Percentiles rank a stretch among this genome's conserved stretches.
These are phyloP conservation scores for Calliopsis andreniformis DNA, from an alignment of 1,140 invertebrate genomes.

Conservation along the genomic window DNA sequence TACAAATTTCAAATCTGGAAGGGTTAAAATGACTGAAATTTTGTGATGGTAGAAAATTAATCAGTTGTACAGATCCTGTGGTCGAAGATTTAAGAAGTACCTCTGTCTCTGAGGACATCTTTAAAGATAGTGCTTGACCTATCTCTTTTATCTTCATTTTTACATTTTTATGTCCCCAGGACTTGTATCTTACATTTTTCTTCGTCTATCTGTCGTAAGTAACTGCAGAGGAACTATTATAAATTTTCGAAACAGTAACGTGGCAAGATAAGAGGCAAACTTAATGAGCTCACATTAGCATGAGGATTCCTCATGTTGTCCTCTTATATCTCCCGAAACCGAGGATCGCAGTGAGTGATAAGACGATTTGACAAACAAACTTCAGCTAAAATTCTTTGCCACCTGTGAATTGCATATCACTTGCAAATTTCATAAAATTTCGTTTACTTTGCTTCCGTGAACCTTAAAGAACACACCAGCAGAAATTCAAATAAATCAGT, in stretches of 20 bases:
- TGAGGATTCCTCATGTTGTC: constrained; percentile 49
- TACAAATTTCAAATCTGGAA: too few species aligned
- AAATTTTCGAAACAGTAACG: constrained; percentile 60
- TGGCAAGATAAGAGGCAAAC: constrained; percentile 63
- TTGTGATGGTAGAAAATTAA: too few species aligned
- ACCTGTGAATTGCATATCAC: neutral
- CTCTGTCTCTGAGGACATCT: too few species aligned
- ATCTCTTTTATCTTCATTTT: neutral
- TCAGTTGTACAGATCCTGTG: too few species aligned
- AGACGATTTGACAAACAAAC: constrained; percentile 61
- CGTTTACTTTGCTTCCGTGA: neutral
- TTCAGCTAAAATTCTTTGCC: neutral
- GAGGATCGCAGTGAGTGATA: constrained; percentile 67
- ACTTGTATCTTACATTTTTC: neutral
- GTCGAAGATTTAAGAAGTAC: too few species aligned
- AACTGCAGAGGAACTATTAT: constrained; percentile 55
- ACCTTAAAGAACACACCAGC: neutral
- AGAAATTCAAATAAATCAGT: neutral
- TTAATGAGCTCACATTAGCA: constrained; percentile 69
- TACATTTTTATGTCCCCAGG: neutral
- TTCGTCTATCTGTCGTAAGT: constrained; percentile 2
- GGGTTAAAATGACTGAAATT: too few species aligned
- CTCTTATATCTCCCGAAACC: neutral
- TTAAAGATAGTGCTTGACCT: constrained; percentile 13
- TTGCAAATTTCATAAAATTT: neutral